Evolutionary conservation across 2,797 vertebrate genomes (phyloP), one percentile per base, ranked within the genome.

Genomic region (Neosilurus hyrtlii): DNA sequence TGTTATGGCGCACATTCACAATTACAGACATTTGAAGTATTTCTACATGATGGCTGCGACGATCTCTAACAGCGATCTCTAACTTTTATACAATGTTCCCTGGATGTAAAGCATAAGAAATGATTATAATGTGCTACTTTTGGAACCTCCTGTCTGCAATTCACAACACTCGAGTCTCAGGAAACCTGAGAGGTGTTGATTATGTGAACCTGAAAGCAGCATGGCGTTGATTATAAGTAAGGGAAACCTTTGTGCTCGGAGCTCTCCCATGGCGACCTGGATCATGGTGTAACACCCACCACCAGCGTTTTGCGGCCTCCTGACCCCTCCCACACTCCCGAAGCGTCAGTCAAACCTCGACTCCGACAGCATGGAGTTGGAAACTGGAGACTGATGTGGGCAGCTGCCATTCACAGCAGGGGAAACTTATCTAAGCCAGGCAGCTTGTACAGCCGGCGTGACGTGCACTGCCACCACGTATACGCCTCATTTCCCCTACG

Each of bases 271-370:
- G 80, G 74, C 71, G 66, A 79, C 81, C 78, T 86, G 87, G 86
- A 88, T 88, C 87, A 86, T 89, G 85, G 83, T 79, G 83, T 87
- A 85, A 86, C 56, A 83, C 86, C 57, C 83, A 86, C 86, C 87
- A 80, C 85, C 67, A 63, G 88, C 82, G 85, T 85, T 86, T 80
- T 87, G 86, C 87, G 78, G 88, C 85, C 88, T 71, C 81, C 79
- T 92, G 91, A 94, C 91, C 92, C 87, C 56, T 91, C 88, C 89
- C 87, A 85, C 86, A 88, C 86, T 70, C 68, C 90, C 89, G 43
- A 89, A 88, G 90, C 86, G 91, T 93, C 94, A 93, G 90, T 93
- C 87, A 89, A 90, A 90, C 90, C 89, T 91, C 89, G 84, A 90
- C 88, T 87, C 76, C 88, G 90, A 89, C 90, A 87, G 89, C 26